Evolutionary conservation across 2,113 vertebrate species (phyloP).

Genomic region (Plecturocebus donacophilus): DNA sequence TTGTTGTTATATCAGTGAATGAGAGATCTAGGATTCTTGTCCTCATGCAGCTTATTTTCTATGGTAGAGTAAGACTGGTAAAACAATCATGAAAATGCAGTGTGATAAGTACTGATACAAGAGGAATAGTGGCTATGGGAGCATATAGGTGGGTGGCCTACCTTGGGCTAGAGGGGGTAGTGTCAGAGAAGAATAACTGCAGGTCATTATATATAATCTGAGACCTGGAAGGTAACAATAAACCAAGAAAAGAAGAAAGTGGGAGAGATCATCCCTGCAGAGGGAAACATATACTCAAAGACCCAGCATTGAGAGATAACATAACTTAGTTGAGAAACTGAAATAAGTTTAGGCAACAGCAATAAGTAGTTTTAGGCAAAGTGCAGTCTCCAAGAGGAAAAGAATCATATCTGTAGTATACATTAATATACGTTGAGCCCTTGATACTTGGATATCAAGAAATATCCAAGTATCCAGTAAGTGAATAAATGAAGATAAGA

Average conservation of each 20-base stretch:
- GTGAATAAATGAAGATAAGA: not conserved
- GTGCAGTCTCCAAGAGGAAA: not conserved
- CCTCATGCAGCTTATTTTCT: not conserved
- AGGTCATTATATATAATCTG: not conserved
- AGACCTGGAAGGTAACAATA: not conserved
- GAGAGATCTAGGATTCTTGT: not conserved
- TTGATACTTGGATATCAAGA: not conserved
- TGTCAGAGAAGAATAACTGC: not conserved
- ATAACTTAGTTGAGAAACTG: not conserved
- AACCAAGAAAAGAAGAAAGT: not conserved
- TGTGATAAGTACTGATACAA: not conserved
- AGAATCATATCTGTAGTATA: not conserved
- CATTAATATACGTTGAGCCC: not conserved
- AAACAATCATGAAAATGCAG: not conserved
- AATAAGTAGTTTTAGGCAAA: not conserved
- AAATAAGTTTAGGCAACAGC: not conserved
- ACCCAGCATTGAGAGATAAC: not conserved
- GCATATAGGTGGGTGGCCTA: not conserved
- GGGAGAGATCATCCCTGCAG: not conserved
- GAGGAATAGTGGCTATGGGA: not conserved
- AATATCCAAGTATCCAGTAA: not conserved
- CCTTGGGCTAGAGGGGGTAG: not conserved
- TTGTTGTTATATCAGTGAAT: not conserved
- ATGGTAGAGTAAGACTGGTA: not conserved
- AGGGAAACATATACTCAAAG: not conserved